Evolutionary conservation across 2,888 invertebrate species (phyloP).

Genomic region (Ornithoptera priamus): DNA sequence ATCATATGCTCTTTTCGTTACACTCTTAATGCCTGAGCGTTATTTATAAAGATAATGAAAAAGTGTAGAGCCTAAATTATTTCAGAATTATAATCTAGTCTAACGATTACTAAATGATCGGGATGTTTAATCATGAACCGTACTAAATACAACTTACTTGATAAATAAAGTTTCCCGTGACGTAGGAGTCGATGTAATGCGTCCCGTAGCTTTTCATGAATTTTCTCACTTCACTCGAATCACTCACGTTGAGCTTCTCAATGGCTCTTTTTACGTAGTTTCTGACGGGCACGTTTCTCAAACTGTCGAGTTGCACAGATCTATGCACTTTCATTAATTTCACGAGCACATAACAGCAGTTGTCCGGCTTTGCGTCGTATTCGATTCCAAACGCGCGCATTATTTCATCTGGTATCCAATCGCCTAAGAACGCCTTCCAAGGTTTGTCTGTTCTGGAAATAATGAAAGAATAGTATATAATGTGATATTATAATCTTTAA

Average conservation of each 20-base stretch:
- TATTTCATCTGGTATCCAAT: constrained; percentile 89
- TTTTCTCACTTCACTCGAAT: constrained; percentile 84
- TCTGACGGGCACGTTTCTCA: constrained; percentile 81
- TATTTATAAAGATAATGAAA: too few species aligned
- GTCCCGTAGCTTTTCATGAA: constrained; percentile 92
- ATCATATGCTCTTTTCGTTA: too few species aligned
- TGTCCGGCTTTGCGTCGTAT: constrained; percentile 80
- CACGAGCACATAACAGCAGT: constrained; percentile 86
- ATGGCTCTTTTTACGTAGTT: constrained; percentile 83
- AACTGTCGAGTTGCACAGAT: constrained; percentile 81
- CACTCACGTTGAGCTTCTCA: constrained; percentile 82
- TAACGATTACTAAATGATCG: too few species aligned
- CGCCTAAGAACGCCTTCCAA: constrained; percentile 92
- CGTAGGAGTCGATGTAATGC: constrained; percentile 91
- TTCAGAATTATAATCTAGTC: too few species aligned
- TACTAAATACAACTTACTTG: constrained; percentile 79
- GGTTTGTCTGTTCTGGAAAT: constrained; percentile 82
- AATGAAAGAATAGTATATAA: constrained; percentile 16
- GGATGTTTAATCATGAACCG: too few species aligned
- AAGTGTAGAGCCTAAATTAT: too few species aligned
- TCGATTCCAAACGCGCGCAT: constrained; percentile 91
- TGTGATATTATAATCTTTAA: neutral
- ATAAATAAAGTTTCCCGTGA: constrained; percentile 92
- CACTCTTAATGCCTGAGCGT: too few species aligned
- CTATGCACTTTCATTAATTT: constrained; percentile 85